These are phyloP conservation scores for Anadara kagoshimensis DNA, from an alignment of 1,140 invertebrate genomes.

Conservation along the genomic window DNA sequence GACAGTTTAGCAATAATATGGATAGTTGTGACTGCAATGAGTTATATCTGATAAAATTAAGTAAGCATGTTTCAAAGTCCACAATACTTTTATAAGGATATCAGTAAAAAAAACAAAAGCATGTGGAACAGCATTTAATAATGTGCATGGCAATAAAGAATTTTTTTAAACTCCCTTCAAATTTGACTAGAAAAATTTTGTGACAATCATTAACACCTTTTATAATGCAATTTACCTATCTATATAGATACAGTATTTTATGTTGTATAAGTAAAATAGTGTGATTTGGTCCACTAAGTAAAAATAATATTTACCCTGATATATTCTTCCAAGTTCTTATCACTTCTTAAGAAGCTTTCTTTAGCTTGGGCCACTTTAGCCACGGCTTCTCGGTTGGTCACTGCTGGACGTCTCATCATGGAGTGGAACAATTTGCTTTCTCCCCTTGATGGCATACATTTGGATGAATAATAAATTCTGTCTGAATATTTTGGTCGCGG, in stretches of 20 bases:
- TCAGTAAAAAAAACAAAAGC: no score
- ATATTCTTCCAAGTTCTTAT: conserved; percentile 68
- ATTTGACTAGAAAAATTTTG: background rate
- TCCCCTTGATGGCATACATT: conserved; percentile 65
- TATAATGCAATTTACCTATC: no score
- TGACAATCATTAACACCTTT: no score
- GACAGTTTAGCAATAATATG: background rate
- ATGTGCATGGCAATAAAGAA: no score
- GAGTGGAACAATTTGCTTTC: conserved; percentile 66
- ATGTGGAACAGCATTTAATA: no score
- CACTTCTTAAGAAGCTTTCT: conserved; percentile 62
- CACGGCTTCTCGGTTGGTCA: conserved; percentile 61
- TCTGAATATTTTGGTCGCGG: conserved; percentile 68
- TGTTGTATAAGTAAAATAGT: no score
- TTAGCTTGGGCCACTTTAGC: conserved; percentile 62
- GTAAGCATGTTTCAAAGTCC: no score
- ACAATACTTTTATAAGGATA: no score
- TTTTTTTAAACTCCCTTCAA: no score
- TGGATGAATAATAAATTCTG: conserved; percentile 67
- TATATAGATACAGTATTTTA: no score
- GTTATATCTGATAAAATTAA: no score
- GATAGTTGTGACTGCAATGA: no score
- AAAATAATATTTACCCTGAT: conserved; percentile 56
- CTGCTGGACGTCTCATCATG: conserved; percentile 57
- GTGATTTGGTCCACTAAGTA: background rate